These are phyloP conservation scores for Glossophaga mutica DNA, from an alignment of 2,797 vertebrate genomes.

Conservation along the genomic window DNA sequence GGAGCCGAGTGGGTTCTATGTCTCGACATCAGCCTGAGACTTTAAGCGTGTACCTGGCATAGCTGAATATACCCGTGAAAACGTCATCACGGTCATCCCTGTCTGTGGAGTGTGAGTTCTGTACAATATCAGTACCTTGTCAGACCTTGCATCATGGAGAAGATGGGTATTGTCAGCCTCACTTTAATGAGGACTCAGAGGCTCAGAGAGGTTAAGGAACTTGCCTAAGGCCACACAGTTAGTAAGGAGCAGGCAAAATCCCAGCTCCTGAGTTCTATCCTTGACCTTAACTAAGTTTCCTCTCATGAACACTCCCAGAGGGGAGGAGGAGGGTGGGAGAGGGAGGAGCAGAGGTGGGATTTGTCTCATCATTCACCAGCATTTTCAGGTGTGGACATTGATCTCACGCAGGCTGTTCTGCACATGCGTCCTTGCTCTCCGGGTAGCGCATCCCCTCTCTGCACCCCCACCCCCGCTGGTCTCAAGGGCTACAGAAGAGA, in stretches of 20 bases:
- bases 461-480: accelerated
- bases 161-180: not conserved
- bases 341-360: accelerated
- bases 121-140: not conserved
- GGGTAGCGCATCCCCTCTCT: not conserved
- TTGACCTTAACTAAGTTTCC: not conserved
- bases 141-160: not conserved
- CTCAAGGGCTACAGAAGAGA: not conserved
- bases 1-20: not conserved
- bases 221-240: not conserved
- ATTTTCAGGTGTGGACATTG: not conserved
- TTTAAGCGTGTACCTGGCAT: not conserved
- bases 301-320: not conserved
- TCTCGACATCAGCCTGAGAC: not conserved
- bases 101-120: not conserved
- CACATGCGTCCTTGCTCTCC: accelerated
- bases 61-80: not conserved
- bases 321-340: not conserved
- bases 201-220: not conserved
- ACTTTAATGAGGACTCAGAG: not conserved
- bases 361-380: not conserved
- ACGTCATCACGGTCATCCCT: not conserved
- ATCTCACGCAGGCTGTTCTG: accelerated
- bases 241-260: not conserved
- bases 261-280: not conserved